Percentiles rank a stretch among this genome's conserved stretches.
These are phyloP conservation scores for Mamestra brassicae DNA, from an alignment of 2,888 invertebrate genomes.

Conservation along the genomic window DNA sequence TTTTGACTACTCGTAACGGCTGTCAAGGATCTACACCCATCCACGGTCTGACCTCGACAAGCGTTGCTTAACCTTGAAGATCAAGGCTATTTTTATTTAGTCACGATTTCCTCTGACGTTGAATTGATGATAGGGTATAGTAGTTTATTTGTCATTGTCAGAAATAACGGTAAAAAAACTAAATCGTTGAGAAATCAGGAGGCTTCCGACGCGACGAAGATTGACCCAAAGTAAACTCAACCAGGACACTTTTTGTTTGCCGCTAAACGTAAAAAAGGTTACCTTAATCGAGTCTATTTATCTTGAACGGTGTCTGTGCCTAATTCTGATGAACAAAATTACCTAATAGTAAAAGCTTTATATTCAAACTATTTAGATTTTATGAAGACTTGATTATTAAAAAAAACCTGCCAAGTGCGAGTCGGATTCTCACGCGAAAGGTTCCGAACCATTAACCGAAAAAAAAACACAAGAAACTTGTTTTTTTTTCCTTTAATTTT, in stretches of 20 bases:
- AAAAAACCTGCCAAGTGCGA: too few species aligned
- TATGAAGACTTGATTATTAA: not conserved
- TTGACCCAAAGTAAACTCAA: constrained; percentile 8
- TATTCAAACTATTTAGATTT: not conserved
- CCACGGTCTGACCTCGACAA: too few species aligned
- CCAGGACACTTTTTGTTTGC: not conserved
- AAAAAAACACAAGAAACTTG: too few species aligned
- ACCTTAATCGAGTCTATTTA: constrained; percentile 16
- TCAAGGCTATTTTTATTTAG: too few species aligned
- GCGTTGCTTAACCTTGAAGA: too few species aligned
- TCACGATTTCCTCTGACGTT: too few species aligned
- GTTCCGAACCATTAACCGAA: too few species aligned
- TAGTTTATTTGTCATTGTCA: not conserved
- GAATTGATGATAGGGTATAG: not conserved
- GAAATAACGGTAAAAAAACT: not conserved
- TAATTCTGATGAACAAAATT: constrained; percentile 14
- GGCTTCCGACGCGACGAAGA: not conserved
- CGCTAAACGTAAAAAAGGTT: constrained; percentile 15
- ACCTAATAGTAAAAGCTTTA: not conserved
- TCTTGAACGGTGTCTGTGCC: not conserved
- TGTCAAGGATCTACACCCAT: too few species aligned
- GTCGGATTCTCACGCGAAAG: too few species aligned
- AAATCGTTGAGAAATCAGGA: not conserved
- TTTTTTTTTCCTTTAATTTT: too few species aligned
- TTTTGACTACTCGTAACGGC: too few species aligned